phyloP scores from a whole-genome alignment of 2,797 vertebrate species.

The Allobates femoralis region DNA sequence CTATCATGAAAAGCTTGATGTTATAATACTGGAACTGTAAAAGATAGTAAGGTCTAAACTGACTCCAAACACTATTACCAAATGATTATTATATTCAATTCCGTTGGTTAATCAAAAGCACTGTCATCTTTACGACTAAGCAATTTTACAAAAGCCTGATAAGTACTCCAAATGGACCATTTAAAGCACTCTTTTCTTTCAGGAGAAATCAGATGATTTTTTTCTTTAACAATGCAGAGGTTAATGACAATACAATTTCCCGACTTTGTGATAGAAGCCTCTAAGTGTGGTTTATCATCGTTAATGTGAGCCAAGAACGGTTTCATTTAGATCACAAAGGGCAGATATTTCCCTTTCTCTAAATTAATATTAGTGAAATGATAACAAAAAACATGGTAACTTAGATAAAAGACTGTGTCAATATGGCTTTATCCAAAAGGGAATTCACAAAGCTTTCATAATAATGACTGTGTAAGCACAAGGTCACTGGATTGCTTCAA shows the following conservation, averaged over 20 bases:
- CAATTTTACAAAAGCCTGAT: constrained; percentile 52
- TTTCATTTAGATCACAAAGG: constrained; percentile 54
- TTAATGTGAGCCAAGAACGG: constrained; percentile 45
- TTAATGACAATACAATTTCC: constrained; percentile 60
- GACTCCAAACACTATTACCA: constrained; percentile 34
- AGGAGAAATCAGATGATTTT: constrained; percentile 29
- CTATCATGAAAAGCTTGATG: constrained; percentile 31
- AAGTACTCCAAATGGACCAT: constrained; percentile 49
- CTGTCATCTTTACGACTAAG: constrained; percentile 43
- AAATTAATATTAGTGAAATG: constrained; percentile 50
- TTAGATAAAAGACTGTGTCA: constrained; percentile 50
- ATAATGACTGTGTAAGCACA: constrained; percentile 13
- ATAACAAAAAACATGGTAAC: constrained; percentile 55
- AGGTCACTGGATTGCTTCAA: constrained; percentile 7
- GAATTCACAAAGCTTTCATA: constrained; percentile 37
- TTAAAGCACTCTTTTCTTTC: constrained; percentile 30
- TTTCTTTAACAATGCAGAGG: constrained; percentile 48
- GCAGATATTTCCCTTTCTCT: constrained; percentile 50
- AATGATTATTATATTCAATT: constrained; percentile 46
- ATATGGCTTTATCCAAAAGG: constrained; percentile 33
- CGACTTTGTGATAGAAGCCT: constrained; percentile 46
- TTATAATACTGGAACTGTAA: constrained; percentile 23
- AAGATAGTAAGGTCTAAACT: constrained; percentile 36
- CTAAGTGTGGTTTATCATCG: constrained; percentile 50
- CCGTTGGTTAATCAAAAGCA: constrained; percentile 47